Evolutionary conservation across 2,113 vertebrate species (phyloP).

Genomic region (Collichthys lucidus): DNA sequence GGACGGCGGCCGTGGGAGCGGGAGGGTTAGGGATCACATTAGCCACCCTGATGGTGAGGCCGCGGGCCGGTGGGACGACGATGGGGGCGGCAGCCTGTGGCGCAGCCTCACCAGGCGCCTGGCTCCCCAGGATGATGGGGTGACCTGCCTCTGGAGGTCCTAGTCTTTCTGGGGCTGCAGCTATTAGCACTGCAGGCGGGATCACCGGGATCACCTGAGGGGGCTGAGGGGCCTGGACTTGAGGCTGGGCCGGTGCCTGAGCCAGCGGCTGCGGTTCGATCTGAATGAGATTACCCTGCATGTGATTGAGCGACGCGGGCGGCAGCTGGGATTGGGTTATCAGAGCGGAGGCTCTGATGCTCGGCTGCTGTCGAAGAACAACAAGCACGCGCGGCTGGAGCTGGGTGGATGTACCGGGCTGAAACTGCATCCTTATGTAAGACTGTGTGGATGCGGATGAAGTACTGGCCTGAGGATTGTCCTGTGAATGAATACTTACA

Average conservation of each 20-base stretch:
- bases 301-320: neutral
- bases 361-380: slow-evolving; percentile 57
- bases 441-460: slow-evolving; percentile 66
- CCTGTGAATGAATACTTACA: slow-evolving; percentile 40
- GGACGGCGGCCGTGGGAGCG: slow-evolving; percentile 19
- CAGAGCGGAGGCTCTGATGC: slow-evolving; percentile 40
- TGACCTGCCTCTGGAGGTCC: slow-evolving; percentile 76
- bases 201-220: slow-evolving; percentile 49
- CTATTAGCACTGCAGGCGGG: slow-evolving; percentile 75
- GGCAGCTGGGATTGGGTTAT: slow-evolving; percentile 41
- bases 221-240: slow-evolving; percentile 33
- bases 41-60: slow-evolving; percentile 22
- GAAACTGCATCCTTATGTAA: slow-evolving; percentile 21
- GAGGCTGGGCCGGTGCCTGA: slow-evolving; percentile 62
- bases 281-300: slow-evolving; percentile 68
- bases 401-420: slow-evolving; percentile 50
- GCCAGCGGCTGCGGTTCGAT: slow-evolving; percentile 67
- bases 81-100: slow-evolving; percentile 32
- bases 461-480: slow-evolving; percentile 70
- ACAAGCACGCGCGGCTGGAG: slow-evolving; percentile 14
- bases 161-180: slow-evolving; percentile 79
- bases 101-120: slow-evolving; percentile 37
- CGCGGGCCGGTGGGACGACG: neutral
- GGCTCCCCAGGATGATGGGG: slow-evolving; percentile 77
- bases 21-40: slow-evolving; percentile 39